These are phyloP conservation scores for Heliconius hortense DNA, from an alignment of 2,888 invertebrate genomes.

Conservation along the genomic window DNA sequence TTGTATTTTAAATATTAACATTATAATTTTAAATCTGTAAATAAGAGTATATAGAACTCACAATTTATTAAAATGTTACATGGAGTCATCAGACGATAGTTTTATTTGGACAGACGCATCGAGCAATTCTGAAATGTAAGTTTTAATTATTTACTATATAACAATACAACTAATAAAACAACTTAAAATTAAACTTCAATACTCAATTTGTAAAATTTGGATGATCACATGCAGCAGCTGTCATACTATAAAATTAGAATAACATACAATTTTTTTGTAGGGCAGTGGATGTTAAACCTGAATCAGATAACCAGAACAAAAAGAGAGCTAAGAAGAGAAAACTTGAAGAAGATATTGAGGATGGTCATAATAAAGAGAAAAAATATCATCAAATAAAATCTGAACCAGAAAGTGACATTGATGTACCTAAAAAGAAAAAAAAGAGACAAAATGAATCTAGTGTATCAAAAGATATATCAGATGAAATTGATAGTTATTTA, in stretches of 20 bases:
- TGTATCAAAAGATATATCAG: constrained; percentile 30
- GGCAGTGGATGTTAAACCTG: constrained; percentile 14
- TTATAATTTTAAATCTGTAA: neutral
- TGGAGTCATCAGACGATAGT: constrained; percentile 58
- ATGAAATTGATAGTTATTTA: constrained; percentile 52
- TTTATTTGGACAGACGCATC: constrained; percentile 61
- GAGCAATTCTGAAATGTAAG: constrained; percentile 52
- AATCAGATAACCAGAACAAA: constrained; percentile 18
- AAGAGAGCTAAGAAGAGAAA: constrained; percentile 45
- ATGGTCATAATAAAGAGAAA: constrained; percentile 32
- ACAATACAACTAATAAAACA: neutral
- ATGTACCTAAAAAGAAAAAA: constrained; percentile 49
- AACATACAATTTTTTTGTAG: constrained; percentile 34
- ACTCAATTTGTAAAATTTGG: neutral
- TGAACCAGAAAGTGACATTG: constrained; percentile 58
- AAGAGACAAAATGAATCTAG: constrained; percentile 36
- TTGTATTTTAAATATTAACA: neutral
- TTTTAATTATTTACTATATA: neutral
- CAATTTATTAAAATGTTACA: constrained; percentile 35
- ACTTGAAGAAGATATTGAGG: constrained; percentile 28
- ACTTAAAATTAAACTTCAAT: neutral
- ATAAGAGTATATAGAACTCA: neutral
- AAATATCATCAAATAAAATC: constrained; percentile 50
- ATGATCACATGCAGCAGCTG: neutral
- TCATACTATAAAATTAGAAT: neutral